Evolutionary conservation across 2,797 vertebrate species (phyloP).

Genomic region (Neomorphus geoffroyi): DNA sequence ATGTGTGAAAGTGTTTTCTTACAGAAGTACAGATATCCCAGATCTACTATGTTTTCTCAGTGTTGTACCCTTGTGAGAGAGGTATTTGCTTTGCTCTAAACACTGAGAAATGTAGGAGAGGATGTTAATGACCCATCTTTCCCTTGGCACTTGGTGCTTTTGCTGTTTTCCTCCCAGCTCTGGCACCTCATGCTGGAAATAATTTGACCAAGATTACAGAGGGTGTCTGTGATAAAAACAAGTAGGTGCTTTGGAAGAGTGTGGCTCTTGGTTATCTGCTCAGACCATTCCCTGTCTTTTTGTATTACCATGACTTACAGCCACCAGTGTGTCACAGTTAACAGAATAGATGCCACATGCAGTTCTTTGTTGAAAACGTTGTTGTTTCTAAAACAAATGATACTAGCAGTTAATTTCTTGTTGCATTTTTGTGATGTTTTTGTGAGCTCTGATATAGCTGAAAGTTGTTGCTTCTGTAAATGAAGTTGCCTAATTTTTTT

Average conservation of each 20-base stretch:
- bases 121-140: background rate
- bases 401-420: background rate
- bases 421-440: background rate
- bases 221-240: background rate
- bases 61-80: background rate
- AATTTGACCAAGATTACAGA: background rate
- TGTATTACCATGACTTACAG: background rate
- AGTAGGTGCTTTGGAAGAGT: background rate
- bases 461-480: background rate
- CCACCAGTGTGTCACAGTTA: background rate
- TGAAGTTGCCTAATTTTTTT: background rate
- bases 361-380: background rate
- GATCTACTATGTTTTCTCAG: background rate
- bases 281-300: background rate
- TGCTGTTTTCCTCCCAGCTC: background rate
- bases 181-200: background rate
- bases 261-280: background rate
- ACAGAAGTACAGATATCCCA: background rate
- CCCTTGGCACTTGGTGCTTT: background rate
- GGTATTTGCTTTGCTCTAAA: background rate
- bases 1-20: background rate
- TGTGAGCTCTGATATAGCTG: background rate
- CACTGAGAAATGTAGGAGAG: background rate
- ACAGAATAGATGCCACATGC: background rate
- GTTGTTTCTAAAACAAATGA: background rate